Percentiles rank a stretch among this genome's conserved stretches.
These are phyloP conservation scores for Nerophis ophidion DNA, from an alignment of 2,113 vertebrate species.

Conservation along the genomic window DNA sequence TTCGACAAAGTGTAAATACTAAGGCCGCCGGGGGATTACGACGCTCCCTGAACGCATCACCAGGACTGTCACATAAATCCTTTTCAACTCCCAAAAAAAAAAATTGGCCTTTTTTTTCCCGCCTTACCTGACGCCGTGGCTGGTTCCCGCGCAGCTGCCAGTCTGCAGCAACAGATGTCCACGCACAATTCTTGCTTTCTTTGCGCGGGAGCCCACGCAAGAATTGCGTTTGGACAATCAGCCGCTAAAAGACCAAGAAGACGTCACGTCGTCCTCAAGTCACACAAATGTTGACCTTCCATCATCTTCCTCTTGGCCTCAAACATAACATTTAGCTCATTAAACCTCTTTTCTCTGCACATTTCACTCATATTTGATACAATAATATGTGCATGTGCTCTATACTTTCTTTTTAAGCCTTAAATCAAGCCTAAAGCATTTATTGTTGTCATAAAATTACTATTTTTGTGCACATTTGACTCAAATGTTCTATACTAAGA, in stretches of 20 bases:
- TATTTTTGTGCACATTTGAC: too few relatives aligned
- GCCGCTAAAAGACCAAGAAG: conserved; percentile 71
- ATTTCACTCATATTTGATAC: too few relatives aligned
- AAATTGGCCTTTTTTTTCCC: background rate
- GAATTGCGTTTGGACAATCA: conserved; percentile 99
- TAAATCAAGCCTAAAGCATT: too few relatives aligned
- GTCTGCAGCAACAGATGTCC: conserved; percentile 99
- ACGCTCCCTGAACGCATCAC: conserved; percentile 14
- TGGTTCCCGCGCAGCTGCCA: conserved; percentile 47
- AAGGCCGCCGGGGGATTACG: conserved; percentile 37
- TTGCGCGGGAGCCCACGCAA: conserved; percentile 86
- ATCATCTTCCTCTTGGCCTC: background rate
- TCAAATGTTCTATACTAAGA: too few relatives aligned
- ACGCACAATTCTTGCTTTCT: conserved; percentile 97
- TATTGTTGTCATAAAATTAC: too few relatives aligned
- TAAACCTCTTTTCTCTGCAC: too few relatives aligned
- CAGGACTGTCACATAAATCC: background rate
- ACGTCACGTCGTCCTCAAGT: too few relatives aligned
- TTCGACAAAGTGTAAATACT: conserved; percentile 66
- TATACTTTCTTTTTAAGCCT: too few relatives aligned
- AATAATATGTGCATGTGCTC: too few relatives aligned
- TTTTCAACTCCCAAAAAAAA: conserved; percentile 39
- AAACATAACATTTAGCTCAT: too few relatives aligned
- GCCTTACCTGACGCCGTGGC: background rate
- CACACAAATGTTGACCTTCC: too few relatives aligned